Conservation (phyloP, 2,888 invertebrate genomes). For the Linyphia triangularis region DNA sequence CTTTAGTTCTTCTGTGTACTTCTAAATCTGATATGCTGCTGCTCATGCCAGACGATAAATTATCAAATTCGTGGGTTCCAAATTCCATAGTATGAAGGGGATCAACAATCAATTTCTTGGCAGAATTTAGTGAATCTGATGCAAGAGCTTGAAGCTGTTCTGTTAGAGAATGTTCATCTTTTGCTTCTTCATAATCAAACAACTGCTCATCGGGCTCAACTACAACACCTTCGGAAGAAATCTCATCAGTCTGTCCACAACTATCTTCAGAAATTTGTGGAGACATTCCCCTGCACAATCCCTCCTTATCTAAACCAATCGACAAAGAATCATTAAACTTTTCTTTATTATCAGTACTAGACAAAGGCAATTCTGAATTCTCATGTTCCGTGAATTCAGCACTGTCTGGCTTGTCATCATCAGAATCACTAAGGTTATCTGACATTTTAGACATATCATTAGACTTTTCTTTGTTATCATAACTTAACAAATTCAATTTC, state of each 20-base stretch:
- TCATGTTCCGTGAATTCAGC: neutral
- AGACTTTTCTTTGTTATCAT: constrained; percentile 76
- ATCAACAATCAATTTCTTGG: constrained; percentile 23
- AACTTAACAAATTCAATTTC: too few relatives aligned
- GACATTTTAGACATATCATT: constrained; percentile 44
- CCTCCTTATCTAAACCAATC: neutral
- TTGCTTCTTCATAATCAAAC: constrained; percentile 71
- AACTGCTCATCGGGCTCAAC: constrained; percentile 76
- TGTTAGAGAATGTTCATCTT: constrained; percentile 66
- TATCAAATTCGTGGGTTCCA: constrained; percentile 38
- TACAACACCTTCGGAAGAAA: constrained; percentile 74
- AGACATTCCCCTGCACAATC: constrained; percentile 12
- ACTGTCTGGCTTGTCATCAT: neutral
- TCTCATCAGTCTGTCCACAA: constrained; percentile 63
- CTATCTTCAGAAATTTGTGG: constrained; percentile 70
- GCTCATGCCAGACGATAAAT: constrained; percentile 52
- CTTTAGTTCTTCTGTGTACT: constrained; percentile 61
- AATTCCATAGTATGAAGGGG: constrained; percentile 40
- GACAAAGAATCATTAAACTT: neutral
- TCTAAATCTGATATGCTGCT: constrained; percentile 61
- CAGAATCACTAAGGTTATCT: constrained; percentile 10
- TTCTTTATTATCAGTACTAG: constrained; percentile 3
- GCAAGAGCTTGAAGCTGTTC: constrained; percentile 74
- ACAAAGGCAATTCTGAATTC: neutral
- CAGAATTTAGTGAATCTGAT: constrained; percentile 25